These are phyloP conservation scores for Ailurus styani DNA, from an alignment of 2,113 vertebrate genomes.

Conservation along the genomic window DNA sequence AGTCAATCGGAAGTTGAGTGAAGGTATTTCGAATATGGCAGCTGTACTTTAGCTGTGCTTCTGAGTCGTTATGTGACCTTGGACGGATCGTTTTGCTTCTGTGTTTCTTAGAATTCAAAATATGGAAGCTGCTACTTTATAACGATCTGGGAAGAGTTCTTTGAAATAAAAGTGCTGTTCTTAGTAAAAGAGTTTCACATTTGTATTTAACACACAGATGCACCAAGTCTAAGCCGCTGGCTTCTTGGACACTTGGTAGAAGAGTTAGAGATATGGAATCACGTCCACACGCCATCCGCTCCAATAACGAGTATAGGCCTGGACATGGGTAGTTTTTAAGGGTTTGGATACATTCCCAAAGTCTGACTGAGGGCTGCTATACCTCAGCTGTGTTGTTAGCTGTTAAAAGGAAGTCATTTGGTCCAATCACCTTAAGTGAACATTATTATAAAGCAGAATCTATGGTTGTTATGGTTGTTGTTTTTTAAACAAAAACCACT, in stretches of 20 bases:
- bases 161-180: neutral
- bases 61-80: neutral
- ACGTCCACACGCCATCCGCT: fast-evolving
- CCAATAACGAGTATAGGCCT: fast-evolving
- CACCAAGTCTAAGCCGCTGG: neutral
- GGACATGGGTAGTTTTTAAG: neutral
- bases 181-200: neutral
- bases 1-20: neutral
- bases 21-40: neutral
- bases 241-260: neutral
- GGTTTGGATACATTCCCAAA: neutral
- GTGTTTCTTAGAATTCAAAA: neutral
- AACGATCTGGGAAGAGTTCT: neutral
- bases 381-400: neutral
- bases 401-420: neutral
- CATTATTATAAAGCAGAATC: neutral
- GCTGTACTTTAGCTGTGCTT: neutral
- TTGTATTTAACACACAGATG: neutral
- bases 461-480: neutral
- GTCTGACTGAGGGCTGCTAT: neutral
- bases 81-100: neutral
- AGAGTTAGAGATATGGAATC: neutral
- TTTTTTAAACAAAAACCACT: neutral
- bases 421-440: neutral
- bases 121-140: neutral